A percentile compares a stretch with the other conserved stretches of the same genome.
Conservation (phyloP, 2,888 invertebrate genomes). For the Chymomyza amoena region DNA sequence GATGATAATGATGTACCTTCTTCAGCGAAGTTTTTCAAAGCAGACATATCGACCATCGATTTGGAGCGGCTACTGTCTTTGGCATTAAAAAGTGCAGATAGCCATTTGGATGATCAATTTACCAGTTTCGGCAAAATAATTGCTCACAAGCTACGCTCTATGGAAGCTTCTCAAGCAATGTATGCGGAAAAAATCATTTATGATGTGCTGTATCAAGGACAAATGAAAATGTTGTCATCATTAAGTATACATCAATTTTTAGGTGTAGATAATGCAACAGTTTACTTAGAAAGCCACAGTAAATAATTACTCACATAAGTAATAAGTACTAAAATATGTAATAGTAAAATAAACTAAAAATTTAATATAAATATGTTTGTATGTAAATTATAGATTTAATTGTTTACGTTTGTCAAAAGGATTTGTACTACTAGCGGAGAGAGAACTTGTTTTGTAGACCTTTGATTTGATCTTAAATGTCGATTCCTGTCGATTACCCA, state of each 20-base stretch:
- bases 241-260: conserved; percentile 66
- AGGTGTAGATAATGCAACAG: conserved; percentile 58
- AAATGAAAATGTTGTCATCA: conserved; percentile 75
- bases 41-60: conserved; percentile 73
- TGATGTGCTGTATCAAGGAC: conserved; percentile 77
- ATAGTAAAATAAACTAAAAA: neutral
- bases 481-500: too few species aligned
- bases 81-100: conserved; percentile 74
- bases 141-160: conserved; percentile 76
- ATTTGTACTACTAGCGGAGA: neutral
- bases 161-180: conserved; percentile 76
- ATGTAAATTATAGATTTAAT: neutral
- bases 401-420: too few species aligned
- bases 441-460: too few species aligned
- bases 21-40: conserved; percentile 66
- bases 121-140: conserved; percentile 77
- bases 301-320: conserved; percentile 45
- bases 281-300: conserved; percentile 59
- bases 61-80: conserved; percentile 75
- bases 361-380: neutral
- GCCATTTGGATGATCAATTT: conserved; percentile 72
- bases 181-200: conserved; percentile 77
- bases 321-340: neutral
- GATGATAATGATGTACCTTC: conserved; percentile 64
- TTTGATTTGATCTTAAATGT: too few species aligned